Evolutionary conservation across 2,888 invertebrate genomes (phyloP), one percentile per base, ranked within the genome.

Genomic region (Melipona bicolor): DNA sequence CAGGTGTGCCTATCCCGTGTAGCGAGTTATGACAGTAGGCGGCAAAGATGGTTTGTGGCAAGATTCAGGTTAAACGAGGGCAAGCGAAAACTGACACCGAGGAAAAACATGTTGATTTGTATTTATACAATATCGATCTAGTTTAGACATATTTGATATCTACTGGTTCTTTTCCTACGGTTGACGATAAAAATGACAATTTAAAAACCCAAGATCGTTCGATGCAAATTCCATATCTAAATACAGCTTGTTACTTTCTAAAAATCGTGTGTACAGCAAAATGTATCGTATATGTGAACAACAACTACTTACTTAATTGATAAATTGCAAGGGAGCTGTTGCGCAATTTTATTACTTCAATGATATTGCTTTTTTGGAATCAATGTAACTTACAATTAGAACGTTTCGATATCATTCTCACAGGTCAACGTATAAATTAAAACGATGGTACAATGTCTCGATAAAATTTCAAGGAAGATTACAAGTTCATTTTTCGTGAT

Each of bases 1-100:
- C 70, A 68, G 68, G 59, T 81, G 83, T 81, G 72, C 70, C 64
- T 82, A 81, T 84, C 76, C 21, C 36, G 4, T 6, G 75, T 77
- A 82, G 9, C 9, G 43, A 43, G 73, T 65, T 61, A 79, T 71
- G 68, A 83, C 69, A 71, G 88, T 87, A 83, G 86, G 88, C 84
- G 87, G 79, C 70, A 81, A 85, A 85, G 88, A 88, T 88, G 84
- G 85, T 62, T 73, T 75, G 86, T 67, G 50, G 56, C 62, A 1
- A 75, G 77, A 77, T 69, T 24, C 85, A 82, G 80, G 81, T 85
- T 87, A 62, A 61, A 36, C 59, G 76, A 76, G 75, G 59, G 79
- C 72, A 62, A 43, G 50, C 77, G 79, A 79, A 27, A 27, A 70
- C 81, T 59, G 85, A 74, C 77, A 65, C 78, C 85, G 81, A 85